Conservation (phyloP, 2,888 invertebrate species). For the Clistopyga incitator region DNA sequence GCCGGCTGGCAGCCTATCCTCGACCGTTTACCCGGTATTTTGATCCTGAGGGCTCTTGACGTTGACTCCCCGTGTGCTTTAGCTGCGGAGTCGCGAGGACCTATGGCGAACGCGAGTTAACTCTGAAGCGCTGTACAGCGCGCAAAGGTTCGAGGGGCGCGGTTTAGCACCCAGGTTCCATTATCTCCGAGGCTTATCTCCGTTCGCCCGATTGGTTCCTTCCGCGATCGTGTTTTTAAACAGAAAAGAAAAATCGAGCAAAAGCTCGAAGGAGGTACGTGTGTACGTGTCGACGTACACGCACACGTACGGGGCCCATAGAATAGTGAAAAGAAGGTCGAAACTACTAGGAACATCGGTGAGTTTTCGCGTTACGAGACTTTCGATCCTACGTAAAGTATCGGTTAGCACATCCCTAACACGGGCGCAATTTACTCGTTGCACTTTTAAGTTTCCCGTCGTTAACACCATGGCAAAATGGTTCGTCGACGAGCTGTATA, state of each 20-base stretch:
- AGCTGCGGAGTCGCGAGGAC: slow-evolving; percentile 15
- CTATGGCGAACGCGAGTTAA: slow-evolving; percentile 14
- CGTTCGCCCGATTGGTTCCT: slow-evolving; percentile 75
- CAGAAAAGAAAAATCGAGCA: background rate
- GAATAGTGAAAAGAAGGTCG: slow-evolving; percentile 5
- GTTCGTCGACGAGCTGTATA: slow-evolving; percentile 8
- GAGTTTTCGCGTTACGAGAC: slow-evolving; percentile 23
- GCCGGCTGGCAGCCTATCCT: slow-evolving; percentile 51
- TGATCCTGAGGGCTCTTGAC: slow-evolving; percentile 71
- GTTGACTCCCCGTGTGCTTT: slow-evolving; percentile 46
- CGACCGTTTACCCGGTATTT: slow-evolving; percentile 64
- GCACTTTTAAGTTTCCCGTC: slow-evolving; percentile 13
- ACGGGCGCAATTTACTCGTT: background rate
- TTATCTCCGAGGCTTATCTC: slow-evolving; percentile 78
- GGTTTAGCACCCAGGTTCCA: slow-evolving; percentile 73
- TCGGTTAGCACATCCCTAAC: slow-evolving; percentile 4
- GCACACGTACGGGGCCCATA: background rate
- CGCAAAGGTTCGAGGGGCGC: slow-evolving; percentile 6
- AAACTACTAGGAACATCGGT: background rate
- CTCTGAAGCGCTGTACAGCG: background rate
- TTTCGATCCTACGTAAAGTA: slow-evolving; percentile 5
- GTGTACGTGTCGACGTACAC: background rate
- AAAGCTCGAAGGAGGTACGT: background rate
- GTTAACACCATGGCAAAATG: slow-evolving; percentile 19
- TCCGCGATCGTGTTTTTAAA: slow-evolving; percentile 57